Evolutionary conservation across 2,888 invertebrate species (phyloP).

Genomic region (Sarcophaga caerulescens): DNA sequence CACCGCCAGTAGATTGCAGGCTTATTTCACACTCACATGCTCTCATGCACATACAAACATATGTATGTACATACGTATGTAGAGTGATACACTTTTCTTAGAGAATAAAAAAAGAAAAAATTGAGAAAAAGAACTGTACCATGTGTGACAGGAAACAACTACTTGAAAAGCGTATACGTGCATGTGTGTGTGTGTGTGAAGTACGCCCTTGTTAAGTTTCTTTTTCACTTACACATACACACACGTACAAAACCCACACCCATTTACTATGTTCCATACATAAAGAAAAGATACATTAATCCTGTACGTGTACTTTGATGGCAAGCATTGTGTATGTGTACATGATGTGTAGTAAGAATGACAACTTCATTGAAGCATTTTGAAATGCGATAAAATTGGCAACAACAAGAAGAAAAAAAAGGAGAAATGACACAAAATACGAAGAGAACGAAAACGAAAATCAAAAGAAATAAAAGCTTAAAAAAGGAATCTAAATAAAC

Average conservation of each 20-base stretch:
- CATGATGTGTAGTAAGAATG: conserved; percentile 28
- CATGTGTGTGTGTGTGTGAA: background rate
- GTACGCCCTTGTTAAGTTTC: background rate
- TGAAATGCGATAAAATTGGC: conserved; percentile 1
- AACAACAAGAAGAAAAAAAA: background rate
- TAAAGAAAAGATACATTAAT: conserved; percentile 23
- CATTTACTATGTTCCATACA: background rate
- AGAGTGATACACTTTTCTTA: background rate
- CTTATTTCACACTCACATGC: background rate
- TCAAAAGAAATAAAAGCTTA: too few relatives aligned
- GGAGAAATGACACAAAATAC: too few relatives aligned
- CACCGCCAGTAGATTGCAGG: background rate
- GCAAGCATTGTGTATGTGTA: background rate
- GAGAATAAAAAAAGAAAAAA: background rate
- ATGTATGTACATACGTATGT: too few relatives aligned
- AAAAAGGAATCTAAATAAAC: background rate
- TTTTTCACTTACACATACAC: background rate
- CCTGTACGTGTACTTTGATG: conserved; percentile 1
- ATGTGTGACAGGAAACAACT: conserved; percentile 59
- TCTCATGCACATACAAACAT: background rate
- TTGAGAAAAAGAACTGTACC: background rate
- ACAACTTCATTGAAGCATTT: conserved; percentile 55
- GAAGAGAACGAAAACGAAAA: too few relatives aligned
- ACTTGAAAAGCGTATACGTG: conserved; percentile 24
- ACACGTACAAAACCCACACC: background rate